Base-by-base conservation (phyloP, 2,888 invertebrate species). In the Oscheius sp. region DNA sequence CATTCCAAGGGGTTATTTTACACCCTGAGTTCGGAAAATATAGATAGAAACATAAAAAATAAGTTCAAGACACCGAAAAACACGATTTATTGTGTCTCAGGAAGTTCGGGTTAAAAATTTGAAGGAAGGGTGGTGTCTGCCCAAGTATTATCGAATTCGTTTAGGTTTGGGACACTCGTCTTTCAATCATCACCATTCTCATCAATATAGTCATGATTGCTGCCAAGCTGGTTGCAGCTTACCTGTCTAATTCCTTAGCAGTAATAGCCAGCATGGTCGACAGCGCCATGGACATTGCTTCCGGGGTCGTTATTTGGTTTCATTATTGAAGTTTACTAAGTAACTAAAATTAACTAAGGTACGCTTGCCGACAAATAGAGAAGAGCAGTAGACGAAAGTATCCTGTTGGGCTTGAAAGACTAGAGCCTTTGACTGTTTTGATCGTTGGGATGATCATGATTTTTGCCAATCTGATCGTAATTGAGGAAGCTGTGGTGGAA, bases 201-300 rank as follows among this genome's bases (percentile, higher is more conserved):
- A 58, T 84, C 60, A 85, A 85, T 53, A 63, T 85, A 4, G 53
- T 76, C 4, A 58, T 85, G 59, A 77, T 85, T 32, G 60, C 77
- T 35, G 80, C 81, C 11, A 85, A 86, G 60, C 62, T 76, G 51
- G 86, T 89, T 9, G 90, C 90, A 2, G 89, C 90, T 3, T 86
- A 83, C 2, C 55, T 91, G 63, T 90, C 91, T 1, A 90, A 90
- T 4, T 91, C 91, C 2, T 86, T 91, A 47, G 87, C 90, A 2
- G 88, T 91, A 62, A 88, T 91, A 58, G 90, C 90, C 33, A 90
- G 90, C 60, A 87, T 91, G 48, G 89, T 91, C 10, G 91, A 91
- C 87, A 80, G 81, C 71, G 77, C 77, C n/a, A 89, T 91, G 57
- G 91, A 91, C 80, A 85, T 91, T 1, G 78, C 90, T 11, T 89